Evolutionary conservation across 2,113 vertebrate species (phyloP), one percentile per base, ranked within the genome.

Genomic region (Hoplias malabaricus): DNA sequence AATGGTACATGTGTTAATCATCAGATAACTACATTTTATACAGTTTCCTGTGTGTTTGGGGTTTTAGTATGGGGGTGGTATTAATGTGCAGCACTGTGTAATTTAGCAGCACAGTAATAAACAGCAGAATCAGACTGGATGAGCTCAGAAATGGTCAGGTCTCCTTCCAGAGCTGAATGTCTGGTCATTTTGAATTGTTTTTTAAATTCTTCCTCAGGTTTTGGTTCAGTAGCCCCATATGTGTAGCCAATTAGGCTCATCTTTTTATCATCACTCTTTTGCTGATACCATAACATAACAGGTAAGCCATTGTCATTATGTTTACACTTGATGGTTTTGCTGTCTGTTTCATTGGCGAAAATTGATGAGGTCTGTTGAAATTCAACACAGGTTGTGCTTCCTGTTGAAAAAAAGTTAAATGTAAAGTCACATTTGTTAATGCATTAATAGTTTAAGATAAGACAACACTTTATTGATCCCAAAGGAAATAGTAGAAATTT

Each of bases 81-180:
- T 57, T 9, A 46, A 34, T 59, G 19, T 87, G 81, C 71, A 86
- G 82, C 86, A 90, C 83, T 76, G 89, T 91, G 89, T 5, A 13
- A 80, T 62, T 82, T 90, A 11, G 73, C 88, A 74, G 90, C 90
- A 3, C 90, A 92, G 83, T 87, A 91, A 81, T 89, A 91, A 71
- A 88, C 73, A 79, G 88, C 88, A 1, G 87, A 84, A 71, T 90
- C 80, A 84, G 82, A 69, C 4, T 1, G 1, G 0, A 0, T 56
- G 7, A 74, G 12, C 0, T 33, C 48, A 48, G 2, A 4, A 27
- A 92, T 86, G 0, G 29, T 80, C 33, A 91, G 84, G n/a, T 33
- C 27, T 82, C 87, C 89, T 6, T 0, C 80, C 8, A 27, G 2
- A 42, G 3, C 14, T 9, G 2, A 23, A 0, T 66, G 1, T 59